Percentiles rank a stretch among this genome's conserved stretches.
These are phyloP conservation scores for Cosmia trapezina DNA, from an alignment of 2,888 invertebrate species.

Conservation along the genomic window DNA sequence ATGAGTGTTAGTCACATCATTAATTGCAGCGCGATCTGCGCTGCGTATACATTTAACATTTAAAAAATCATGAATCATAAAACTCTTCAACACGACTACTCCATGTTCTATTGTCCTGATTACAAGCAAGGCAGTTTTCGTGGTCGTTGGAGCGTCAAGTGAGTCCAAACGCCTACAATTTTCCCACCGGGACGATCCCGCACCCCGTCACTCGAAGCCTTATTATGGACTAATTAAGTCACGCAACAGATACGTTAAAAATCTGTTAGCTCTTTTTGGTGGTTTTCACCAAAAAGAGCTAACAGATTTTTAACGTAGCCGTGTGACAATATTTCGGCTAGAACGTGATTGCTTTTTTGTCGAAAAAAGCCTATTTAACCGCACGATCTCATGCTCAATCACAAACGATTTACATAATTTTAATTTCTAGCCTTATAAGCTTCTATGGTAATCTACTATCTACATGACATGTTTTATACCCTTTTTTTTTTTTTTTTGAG, in stretches of 20 bases:
- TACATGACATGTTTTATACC: not conserved
- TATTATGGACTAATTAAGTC: slow-evolving; percentile 77
- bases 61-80: not conserved
- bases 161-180: slow-evolving; percentile 82
- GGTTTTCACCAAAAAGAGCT: slow-evolving; percentile 40
- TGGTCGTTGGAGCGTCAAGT: slow-evolving; percentile 86
- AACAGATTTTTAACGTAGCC: not conserved
- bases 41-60: too few species aligned
- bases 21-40: not conserved
- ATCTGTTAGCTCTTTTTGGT: too few species aligned
- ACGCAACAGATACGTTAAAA: slow-evolving; percentile 64
- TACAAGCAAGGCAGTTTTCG: slow-evolving; percentile 81
- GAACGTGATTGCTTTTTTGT: slow-evolving; percentile 46
- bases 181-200: slow-evolving; percentile 81
- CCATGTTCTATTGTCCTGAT: slow-evolving; percentile 64
- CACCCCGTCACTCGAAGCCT: slow-evolving; percentile 81
- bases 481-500: too few species aligned
- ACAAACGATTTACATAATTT: slow-evolving; percentile 21
- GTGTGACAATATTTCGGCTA: slow-evolving; percentile 35
- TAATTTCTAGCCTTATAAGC: not conserved
- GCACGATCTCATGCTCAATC: slow-evolving; percentile 14
- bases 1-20: too few species aligned
- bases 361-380: slow-evolving; percentile 17
- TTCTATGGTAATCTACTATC: not conserved
- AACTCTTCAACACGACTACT: slow-evolving; percentile 57